Conservation (phyloP, 2,113 vertebrate genomes). For the Tupaia tana region DNA sequence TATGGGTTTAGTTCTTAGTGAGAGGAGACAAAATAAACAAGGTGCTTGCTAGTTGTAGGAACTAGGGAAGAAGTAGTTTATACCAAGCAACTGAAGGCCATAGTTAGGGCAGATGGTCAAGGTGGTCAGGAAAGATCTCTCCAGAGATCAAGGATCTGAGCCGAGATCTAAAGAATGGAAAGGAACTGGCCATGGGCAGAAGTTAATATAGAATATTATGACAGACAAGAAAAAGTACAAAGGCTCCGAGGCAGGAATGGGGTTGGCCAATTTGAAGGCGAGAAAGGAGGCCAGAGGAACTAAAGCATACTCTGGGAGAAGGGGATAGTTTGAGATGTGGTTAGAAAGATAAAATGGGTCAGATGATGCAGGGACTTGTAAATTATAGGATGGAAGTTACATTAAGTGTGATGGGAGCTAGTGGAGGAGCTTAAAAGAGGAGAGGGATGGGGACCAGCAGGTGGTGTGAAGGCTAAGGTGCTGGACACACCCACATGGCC, state of each 20-base stretch:
- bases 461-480: too few species aligned
- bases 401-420: neutral
- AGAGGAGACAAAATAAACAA: constrained; percentile 38
- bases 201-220: neutral
- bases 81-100: neutral
- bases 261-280: neutral
- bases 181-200: neutral
- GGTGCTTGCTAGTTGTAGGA: neutral
- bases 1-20: neutral
- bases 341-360: neutral
- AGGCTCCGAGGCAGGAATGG: neutral
- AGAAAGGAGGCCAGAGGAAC: neutral
- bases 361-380: neutral
- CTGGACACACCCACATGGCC: too few species aligned
- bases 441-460: neutral
- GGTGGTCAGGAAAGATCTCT: neutral
- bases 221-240: neutral
- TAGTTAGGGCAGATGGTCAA: neutral
- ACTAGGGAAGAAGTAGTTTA: neutral
- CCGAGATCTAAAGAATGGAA: constrained; percentile 28
- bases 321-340: neutral
- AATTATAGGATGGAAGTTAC: neutral
- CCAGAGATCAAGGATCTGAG: constrained; percentile 11
- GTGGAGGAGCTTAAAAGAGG: neutral
- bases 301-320: neutral